Evolutionary conservation across 1,140 invertebrate genomes (phyloP), one percentile per base, ranked within the genome.

Genomic region (Chironomus striatipennis): DNA sequence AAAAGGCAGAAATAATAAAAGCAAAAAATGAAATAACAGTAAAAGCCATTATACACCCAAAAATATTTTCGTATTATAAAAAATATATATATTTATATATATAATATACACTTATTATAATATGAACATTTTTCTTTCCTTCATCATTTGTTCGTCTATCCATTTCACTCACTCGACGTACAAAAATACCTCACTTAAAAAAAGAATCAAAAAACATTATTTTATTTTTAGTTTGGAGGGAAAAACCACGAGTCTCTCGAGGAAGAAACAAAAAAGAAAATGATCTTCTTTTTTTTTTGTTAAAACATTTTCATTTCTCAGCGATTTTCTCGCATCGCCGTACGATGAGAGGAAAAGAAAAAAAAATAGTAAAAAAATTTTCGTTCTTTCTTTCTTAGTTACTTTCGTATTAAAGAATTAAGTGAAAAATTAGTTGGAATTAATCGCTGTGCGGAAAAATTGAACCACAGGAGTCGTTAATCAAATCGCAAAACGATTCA

Each of bases 381-480:
- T 34, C 24, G 24, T 34, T 34, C 24, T 34, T 34, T 34, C 24
- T 34, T 34, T 34, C 24, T 34, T 34, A 34, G 24, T 34, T 34
- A 2, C 24, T 34, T 57, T 57, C 47, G 4, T 5, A 57, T 57
- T 57, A n/a, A 57, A 57, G 47, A 57, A 57, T 57, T 57, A 70
- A 20, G 65, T 70, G 65, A 70, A 70, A 70, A 70, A 70, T 70
- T 70, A 70, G 65, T 70, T 70, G 65, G 65, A 70, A 70, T 70
- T 70, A 70, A 70, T 70, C 17, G 65, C 20, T 18, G 65, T 70
- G 65, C 65, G 65, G 65, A 70, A 70, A 70, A 21, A 18, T 70
- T 70, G 65, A 70, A 70, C 65, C 65, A 21, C 17, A 17, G 65
- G 65, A 70, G 20, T 70, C 65, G 65, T 70, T 70, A 70, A 70